phyloP scores from a whole-genome alignment of 2,888 invertebrate genomes.

The Temnothorax unifasciatus region DNA sequence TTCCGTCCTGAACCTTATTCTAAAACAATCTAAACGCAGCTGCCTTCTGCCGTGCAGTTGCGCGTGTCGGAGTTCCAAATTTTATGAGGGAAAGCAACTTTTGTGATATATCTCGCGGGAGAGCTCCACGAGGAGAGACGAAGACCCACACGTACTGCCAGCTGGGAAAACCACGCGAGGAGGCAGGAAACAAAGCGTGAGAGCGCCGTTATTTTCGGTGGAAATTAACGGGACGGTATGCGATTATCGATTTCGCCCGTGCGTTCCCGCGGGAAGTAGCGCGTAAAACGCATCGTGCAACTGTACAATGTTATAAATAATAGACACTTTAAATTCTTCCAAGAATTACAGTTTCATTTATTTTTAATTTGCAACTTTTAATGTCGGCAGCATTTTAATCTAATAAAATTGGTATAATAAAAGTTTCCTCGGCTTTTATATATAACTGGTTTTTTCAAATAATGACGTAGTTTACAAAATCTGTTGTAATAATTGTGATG shows the following conservation, averaged over 20 bases:
- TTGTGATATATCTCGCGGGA: slow-evolving; percentile 32
- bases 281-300: slow-evolving; percentile 37
- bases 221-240: slow-evolving; percentile 45
- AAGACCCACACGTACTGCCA: slow-evolving; percentile 1
- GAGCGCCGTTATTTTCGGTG: slow-evolving; percentile 40
- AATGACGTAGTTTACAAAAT: too few relatives aligned
- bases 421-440: not conserved
- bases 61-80: slow-evolving; percentile 13
- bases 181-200: slow-evolving; percentile 38
- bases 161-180: slow-evolving; percentile 28
- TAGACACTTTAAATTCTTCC: not conserved
- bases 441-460: not conserved
- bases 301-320: not conserved
- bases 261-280: slow-evolving; percentile 28
- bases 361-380: not conserved
- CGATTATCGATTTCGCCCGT: slow-evolving; percentile 19
- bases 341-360: not conserved
- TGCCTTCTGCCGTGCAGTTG: not conserved
- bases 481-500: too few relatives aligned
- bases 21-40: slow-evolving; percentile 27
- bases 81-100: slow-evolving; percentile 22
- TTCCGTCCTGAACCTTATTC: not conserved
- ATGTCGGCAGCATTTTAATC: not conserved
- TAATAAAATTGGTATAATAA: not conserved
- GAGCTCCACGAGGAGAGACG: not conserved